Base-by-base conservation (phyloP, 2,113 vertebrate genomes). In the Hepsetus odoe region DNA sequence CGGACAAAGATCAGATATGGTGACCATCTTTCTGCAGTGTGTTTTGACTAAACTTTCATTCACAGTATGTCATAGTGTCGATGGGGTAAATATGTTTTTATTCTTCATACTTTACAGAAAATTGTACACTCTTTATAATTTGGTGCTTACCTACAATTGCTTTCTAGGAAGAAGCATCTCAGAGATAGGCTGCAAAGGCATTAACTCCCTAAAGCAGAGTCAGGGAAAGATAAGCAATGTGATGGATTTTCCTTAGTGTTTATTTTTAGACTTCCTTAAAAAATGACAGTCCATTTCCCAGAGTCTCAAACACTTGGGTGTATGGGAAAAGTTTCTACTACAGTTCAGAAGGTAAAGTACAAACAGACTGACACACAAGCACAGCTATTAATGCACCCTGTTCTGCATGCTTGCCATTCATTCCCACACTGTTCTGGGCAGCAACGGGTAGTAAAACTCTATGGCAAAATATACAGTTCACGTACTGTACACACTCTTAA, bases 241-340 rank as follows among this genome's bases (percentile, higher is more conserved):
- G 71, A 82, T 73, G 22, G 71, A 76, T 76, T 38, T 11, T 22
- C 49, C 18, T 62, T 30, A 61, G 42, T 56, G 55, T 61, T 77
- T 83, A 76, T 83, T 78, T 87, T 83, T 84, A 85, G 71, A 76
- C 72, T 73, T 83, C 77, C 81, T 80, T 74, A 49, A 59, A 81
- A 64, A 71, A 28, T 24, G 16, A 3, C 64, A 58, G 59, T 22
- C 55, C 6, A 32, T 81, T 84, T 86, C 79, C 81, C 81, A 81
- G 38, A 81, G 49, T 64, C 65, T 22, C 51, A 5, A 79, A 79
- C 30, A 44, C 35, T 35, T 35, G 28, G 44, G 32, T 56, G 62
- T 81, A 79, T 83, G 82, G 78, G 86, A 84, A 85, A 74, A 26
- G 58, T 67, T 70, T 70, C 16, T 38, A 9, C 38, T 38, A 18